Base-by-base conservation (phyloP, 2,888 invertebrate species). In the Peribatodes rhomboidaria region DNA sequence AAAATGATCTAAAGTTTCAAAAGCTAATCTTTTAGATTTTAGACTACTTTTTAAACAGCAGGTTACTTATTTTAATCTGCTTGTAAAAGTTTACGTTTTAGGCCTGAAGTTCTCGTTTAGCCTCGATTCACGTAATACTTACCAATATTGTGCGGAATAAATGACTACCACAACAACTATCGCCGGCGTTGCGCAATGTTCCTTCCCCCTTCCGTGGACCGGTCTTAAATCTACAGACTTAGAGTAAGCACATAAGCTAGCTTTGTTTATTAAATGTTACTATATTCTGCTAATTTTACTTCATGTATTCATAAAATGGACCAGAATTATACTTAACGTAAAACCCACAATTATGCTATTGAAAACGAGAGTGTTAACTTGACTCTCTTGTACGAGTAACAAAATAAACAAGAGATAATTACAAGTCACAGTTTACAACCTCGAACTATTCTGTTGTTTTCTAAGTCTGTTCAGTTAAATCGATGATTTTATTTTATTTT, bases 181-280 rank as follows among this genome's bases (percentile, higher is more conserved):
- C 56, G 37, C 56, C 44, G 50, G 37, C 35, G 31, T 71, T 73
- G 67, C 59, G 61, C 65, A 69, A 72, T 55, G 33, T 60, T 70
- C 59, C 67, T 71, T 69, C 69, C 69, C 67, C 68, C 60, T 68
- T 65, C 41, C 54, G 44, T 27, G 14, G 61, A 71, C 71, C 66
- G 60, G 72, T 72, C 54, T 62, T 55, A 44, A 18, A 50, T 18
- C 55, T n/a, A 44, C 55, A 41, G 44, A 55, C 33, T 55, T 44
- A 54, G 39, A n/a, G 20, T 20, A 8, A 27, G 2, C 39, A 22
- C 9, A 22, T 14, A 27, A 47, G 14, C 8, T 14, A n/a, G n/a
- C n/a, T 4, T 37, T 9, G 16, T 41, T 41, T 16, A 16, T 16
- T 0, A 35, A 35, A 1, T 11, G 0, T 35, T 37, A 2, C 2